These are phyloP conservation scores for Zootermopsis nevadensis DNA, from an alignment of 2,888 invertebrate species.

Conservation along the genomic window DNA sequence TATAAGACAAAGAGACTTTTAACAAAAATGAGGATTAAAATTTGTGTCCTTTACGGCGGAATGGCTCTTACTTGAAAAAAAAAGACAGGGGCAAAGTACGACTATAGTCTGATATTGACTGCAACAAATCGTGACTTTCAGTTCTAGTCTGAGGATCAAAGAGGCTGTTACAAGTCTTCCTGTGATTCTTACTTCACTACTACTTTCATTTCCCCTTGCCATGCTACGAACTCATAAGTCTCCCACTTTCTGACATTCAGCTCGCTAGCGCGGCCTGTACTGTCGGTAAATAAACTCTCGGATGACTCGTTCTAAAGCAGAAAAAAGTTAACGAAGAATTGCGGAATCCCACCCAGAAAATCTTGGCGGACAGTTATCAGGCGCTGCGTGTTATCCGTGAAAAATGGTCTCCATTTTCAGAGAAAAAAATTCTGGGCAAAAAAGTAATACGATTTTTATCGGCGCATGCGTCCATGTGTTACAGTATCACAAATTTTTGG, in stretches of 20 bases:
- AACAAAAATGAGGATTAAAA: too few species aligned
- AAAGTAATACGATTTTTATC: too few species aligned
- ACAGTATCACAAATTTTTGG: too few species aligned
- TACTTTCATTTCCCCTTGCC: background rate
- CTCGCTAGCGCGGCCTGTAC: conserved; percentile 13
- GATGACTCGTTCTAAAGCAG: conserved; percentile 18
- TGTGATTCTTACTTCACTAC: background rate
- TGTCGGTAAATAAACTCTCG: conserved; percentile 33
- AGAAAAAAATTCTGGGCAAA: background rate
- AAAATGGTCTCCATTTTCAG: conserved; percentile 37
- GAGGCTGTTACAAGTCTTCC: background rate
- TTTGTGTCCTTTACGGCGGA: background rate
- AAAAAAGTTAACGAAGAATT: conserved; percentile 5
- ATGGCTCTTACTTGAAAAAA: background rate
- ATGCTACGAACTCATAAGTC: conserved; percentile 24
- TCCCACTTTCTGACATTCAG: conserved; percentile 31
- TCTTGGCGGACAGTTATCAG: conserved; percentile 46
- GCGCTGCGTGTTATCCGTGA: conserved; percentile 42
- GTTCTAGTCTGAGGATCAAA: conserved; percentile 14
- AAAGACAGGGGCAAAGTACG: background rate
- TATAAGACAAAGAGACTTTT: too few species aligned
- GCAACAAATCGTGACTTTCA: conserved; percentile 24
- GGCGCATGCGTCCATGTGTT: too few species aligned
- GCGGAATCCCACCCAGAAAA: conserved; percentile 41
- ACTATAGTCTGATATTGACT: background rate